These are phyloP conservation scores for Gallinago media DNA, from an alignment of 2,113 vertebrate genomes.

Conservation along the genomic window DNA sequence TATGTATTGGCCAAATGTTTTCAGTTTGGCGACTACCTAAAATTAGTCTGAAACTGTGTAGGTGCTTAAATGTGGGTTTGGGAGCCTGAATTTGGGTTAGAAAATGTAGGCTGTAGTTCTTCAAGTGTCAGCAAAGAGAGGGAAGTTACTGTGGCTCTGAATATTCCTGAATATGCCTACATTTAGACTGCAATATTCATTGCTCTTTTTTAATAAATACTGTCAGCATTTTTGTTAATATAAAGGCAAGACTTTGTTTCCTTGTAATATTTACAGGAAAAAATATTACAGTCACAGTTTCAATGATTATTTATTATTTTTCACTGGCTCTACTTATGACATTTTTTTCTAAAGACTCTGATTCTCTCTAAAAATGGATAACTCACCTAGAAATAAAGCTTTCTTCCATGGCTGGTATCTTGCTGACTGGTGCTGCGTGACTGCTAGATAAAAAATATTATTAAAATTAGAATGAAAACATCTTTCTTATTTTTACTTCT, in stretches of 20 bases:
- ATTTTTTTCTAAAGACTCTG: not conserved
- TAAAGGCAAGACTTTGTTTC: not conserved
- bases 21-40: slow-evolving; percentile 42
- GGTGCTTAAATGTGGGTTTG: slow-evolving; percentile 6
- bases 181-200: not conserved
- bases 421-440: not conserved
- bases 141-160: not conserved
- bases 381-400: not conserved
- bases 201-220: slow-evolving; percentile 4
- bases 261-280: not conserved
- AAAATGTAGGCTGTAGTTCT: slow-evolving; percentile 28
- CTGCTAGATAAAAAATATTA: not conserved
- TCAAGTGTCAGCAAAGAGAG: not conserved
- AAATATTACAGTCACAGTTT: not conserved
- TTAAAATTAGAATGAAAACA: not conserved
- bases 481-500: not conserved
- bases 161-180: not conserved
- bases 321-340: not conserved
- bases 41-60: slow-evolving; percentile 56
- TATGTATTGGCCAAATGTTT: slow-evolving; percentile 5
- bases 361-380: not conserved
- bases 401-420: not conserved
- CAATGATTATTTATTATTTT: not conserved
- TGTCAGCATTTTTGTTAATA: slow-evolving; percentile 10
- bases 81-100: slow-evolving; percentile 11